phyloP scores from a whole-genome alignment of 2,797 vertebrate species.

The Microctenopoma steveboyesi region DNA sequence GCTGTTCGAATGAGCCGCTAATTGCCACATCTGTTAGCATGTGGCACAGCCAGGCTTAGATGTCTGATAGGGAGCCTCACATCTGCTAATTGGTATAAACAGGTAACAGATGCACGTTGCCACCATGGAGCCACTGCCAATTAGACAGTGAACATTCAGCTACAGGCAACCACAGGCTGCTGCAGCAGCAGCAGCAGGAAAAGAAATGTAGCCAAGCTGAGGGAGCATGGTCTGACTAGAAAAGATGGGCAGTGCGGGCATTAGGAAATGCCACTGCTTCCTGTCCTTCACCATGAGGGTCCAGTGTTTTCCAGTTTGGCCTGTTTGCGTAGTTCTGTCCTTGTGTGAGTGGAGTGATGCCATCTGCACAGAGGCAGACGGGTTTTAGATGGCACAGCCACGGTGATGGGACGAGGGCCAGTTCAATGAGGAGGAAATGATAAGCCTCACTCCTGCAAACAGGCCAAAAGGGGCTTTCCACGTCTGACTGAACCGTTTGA shows the following conservation, averaged over 20 bases:
- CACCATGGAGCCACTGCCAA: conserved; percentile 76
- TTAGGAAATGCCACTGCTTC: conserved; percentile 44
- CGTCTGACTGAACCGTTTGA: conserved; percentile 1
- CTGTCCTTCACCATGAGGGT: conserved; percentile 18
- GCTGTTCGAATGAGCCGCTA: conserved; percentile 90
- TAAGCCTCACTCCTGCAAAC: conserved; percentile 39
- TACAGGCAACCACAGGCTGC: conserved; percentile 64
- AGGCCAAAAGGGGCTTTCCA: conserved; percentile 37
- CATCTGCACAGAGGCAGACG: conserved; percentile 40
- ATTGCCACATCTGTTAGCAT: conserved; percentile 91
- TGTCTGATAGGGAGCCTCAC: conserved; percentile 82
- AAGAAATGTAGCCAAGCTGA: conserved; percentile 44
- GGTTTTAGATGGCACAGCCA: conserved; percentile 52
- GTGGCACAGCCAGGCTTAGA: conserved; percentile 78
- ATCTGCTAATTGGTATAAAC: conserved; percentile 89
- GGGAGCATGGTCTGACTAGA: conserved; percentile 48
- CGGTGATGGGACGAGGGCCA: conserved; percentile 37
- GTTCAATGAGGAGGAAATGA: conserved; percentile 57
- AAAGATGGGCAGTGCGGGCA: conserved; percentile 29
- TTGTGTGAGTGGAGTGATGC: conserved; percentile 35
- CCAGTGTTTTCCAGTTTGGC: conserved; percentile 50
- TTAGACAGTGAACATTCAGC: conserved; percentile 75
- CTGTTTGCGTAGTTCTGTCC: conserved; percentile 47
- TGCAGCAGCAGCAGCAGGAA: conserved; percentile 46
- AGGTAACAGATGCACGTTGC: conserved; percentile 86